Percentiles rank a stretch among this genome's conserved stretches.
Conservation (phyloP, 2,888 invertebrate species). For the Drosophila gaucha region DNA sequence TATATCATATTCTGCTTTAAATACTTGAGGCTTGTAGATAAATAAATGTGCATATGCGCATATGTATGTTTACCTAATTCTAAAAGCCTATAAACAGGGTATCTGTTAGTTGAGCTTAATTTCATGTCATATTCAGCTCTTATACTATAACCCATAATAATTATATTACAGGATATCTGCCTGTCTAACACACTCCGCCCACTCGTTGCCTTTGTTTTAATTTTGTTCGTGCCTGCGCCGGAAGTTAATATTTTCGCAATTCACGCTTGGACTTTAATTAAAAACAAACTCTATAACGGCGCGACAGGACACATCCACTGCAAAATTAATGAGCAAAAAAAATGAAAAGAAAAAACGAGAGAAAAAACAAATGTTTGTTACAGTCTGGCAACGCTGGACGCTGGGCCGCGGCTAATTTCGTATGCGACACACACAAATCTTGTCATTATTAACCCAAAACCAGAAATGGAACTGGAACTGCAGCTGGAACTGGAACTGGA, state of each 20-base stretch:
- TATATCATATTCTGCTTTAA: background rate
- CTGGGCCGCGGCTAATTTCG: conserved; percentile 61
- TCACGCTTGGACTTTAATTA: conserved; percentile 61
- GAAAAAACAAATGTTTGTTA: background rate
- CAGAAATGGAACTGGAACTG: conserved; percentile 9
- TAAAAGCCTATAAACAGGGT: background rate
- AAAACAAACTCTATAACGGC: conserved; percentile 42
- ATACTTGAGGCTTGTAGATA: background rate
- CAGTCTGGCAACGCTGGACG: conserved; percentile 40
- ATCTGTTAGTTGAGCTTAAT: background rate
- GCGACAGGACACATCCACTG: conserved; percentile 14
- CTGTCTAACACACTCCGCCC: too few species aligned
- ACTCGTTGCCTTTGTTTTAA: background rate
- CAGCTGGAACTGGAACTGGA: conserved; percentile 5
- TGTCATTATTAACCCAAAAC: conserved; percentile 70
- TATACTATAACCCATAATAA: background rate
- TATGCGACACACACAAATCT: conserved; percentile 76
- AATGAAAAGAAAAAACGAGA: background rate
- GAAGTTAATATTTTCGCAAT: conserved; percentile 68
- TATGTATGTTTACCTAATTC: too few species aligned
- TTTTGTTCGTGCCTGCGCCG: conserved; percentile 13
- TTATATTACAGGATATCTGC: background rate
- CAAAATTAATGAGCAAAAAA: conserved; percentile 51
- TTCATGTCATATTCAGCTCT: too few species aligned
- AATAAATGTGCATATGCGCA: background rate